phyloP scores from a whole-genome alignment of 1,140 invertebrate species.

The Neodiprion pinetum region DNA sequence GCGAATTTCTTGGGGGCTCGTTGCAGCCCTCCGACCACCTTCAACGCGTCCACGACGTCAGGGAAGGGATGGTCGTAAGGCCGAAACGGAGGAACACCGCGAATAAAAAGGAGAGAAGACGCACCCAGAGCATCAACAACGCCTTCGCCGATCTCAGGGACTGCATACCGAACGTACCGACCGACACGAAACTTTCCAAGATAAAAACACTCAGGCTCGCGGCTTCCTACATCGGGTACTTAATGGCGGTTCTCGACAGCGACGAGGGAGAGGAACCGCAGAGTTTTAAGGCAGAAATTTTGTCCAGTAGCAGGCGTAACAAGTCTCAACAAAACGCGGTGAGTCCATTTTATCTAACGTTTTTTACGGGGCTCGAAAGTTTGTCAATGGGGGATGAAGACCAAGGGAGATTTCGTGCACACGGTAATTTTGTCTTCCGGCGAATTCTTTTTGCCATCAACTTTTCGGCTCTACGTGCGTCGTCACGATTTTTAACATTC shows the following conservation, averaged over 20 bases:
- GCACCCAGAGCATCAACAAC: conserved; percentile 94
- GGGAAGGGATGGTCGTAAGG: conserved; percentile 29
- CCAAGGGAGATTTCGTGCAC: no score
- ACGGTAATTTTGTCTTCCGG: no score
- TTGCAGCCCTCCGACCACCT: not conserved
- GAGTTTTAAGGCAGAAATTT: conserved; percentile 77
- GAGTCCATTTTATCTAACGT: conserved; percentile 25
- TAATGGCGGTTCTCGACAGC: conserved; percentile 81
- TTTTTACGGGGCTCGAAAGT: not conserved
- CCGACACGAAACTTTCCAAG: conserved; percentile 93
- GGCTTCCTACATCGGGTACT: conserved; percentile 90
- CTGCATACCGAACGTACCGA: conserved; percentile 94
- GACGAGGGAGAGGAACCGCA: conserved; percentile 74
- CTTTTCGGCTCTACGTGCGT: no score
- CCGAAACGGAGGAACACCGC: conserved; percentile 78
- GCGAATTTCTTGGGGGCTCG: not conserved
- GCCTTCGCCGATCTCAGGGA: conserved; percentile 91
- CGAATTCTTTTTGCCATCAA: no score
- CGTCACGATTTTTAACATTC: no score
- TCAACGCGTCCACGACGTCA: conserved; percentile 8
- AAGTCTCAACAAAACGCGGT: conserved; percentile 49
- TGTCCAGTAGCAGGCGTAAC: conserved; percentile 59
- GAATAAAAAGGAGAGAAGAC: conserved; percentile 91
- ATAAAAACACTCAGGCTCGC: conserved; percentile 91
- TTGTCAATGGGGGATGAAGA: no score